Percentiles rank a stretch among this genome's conserved stretches.
These are phyloP conservation scores for Pollicipes pollicipes DNA, from an alignment of 1,140 invertebrate species.

Conservation along the genomic window DNA sequence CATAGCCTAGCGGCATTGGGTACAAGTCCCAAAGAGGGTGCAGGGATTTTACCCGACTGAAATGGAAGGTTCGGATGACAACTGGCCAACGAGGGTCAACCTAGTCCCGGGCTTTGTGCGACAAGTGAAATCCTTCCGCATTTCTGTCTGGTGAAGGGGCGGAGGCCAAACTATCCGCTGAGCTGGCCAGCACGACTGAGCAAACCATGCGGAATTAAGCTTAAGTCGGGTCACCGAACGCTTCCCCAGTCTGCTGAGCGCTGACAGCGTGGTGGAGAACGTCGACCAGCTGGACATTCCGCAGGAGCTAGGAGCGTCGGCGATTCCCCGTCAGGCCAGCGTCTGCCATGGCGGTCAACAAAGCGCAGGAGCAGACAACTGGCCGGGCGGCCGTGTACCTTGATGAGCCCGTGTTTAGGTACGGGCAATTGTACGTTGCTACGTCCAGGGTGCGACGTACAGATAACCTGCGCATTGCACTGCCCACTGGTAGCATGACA, in stretches of 20 bases:
- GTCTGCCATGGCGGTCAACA: constrained; percentile 20
- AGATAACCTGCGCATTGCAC: background rate
- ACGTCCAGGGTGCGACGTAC: background rate
- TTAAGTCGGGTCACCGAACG: background rate
- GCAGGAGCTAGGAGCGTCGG: constrained; percentile 2
- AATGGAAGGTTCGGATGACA: no score
- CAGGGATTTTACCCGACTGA: no score
- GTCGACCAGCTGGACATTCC: background rate
- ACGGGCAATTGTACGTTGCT: background rate
- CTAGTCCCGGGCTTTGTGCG: no score
- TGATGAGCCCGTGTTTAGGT: background rate
- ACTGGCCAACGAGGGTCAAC: no score
- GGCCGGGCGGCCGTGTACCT: constrained; percentile 14
- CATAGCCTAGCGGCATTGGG: no score
- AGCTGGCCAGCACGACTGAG: no score
- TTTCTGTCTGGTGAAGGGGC: no score
- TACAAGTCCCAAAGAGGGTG: no score
- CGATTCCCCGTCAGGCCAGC: constrained; percentile 17
- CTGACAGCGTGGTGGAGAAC: background rate
- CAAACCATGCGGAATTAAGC: no score
- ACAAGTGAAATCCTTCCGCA: no score
- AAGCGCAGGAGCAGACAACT: constrained; percentile 19
- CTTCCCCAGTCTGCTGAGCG: background rate
- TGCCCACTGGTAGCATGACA: background rate
- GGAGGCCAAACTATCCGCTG: no score